Conservation (phyloP, 2,888 invertebrate species). For the Diadromus collaris region DNA sequence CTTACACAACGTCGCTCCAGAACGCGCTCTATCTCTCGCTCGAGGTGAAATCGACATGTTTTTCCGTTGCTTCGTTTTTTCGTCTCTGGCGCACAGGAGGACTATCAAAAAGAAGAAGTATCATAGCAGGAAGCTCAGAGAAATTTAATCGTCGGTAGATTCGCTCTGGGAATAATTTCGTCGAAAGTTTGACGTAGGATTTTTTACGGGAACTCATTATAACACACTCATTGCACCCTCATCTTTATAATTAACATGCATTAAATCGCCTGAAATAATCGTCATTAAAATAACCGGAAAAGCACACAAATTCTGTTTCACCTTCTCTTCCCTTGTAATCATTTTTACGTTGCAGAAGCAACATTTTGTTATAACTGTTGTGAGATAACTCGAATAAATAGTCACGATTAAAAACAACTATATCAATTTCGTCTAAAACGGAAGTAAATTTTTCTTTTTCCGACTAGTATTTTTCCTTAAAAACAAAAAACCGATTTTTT, state of each 20-base stretch:
- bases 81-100: neutral
- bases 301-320: neutral
- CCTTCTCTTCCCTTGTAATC: too few species aligned
- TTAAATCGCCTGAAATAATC: neutral
- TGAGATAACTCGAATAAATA: too few species aligned
- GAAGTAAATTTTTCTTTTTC: neutral
- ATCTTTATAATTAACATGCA: neutral
- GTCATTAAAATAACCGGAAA: too few species aligned
- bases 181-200: neutral
- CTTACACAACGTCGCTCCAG: slow-evolving; percentile 40
- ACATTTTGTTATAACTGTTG: neutral
- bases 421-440: neutral
- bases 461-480: too few species aligned
- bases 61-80: neutral
- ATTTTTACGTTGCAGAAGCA: neutral
- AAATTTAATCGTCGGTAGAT: slow-evolving; percentile 49
- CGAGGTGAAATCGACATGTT: slow-evolving; percentile 49
- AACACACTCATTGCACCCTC: slow-evolving; percentile 13
- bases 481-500: neutral
- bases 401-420: neutral
- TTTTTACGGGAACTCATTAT: slow-evolving; percentile 9
- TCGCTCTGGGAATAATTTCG: slow-evolving; percentile 38
- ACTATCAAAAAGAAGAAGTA: neutral
- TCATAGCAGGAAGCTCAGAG: slow-evolving; percentile 21
- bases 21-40: slow-evolving; percentile 13